A percentile compares a stretch with the other conserved stretches of the same genome.
phyloP scores from a whole-genome alignment of 1,140 invertebrate genomes.

The Drosophila paulistorum region DNA sequence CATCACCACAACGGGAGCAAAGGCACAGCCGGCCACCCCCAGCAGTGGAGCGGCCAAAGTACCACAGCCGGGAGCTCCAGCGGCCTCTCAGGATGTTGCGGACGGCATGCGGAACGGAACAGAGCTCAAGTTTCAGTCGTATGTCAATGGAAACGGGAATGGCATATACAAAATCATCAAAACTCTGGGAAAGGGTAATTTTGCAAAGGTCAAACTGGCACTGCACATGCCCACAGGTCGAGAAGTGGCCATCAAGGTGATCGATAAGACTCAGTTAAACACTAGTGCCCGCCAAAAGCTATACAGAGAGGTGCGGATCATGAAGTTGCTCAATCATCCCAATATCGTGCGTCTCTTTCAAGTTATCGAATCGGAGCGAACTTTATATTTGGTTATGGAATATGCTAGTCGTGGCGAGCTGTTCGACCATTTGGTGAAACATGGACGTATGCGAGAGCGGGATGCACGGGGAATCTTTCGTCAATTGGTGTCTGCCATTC shows the following conservation, averaged over 20 bases:
- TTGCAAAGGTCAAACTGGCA: slow-evolving; percentile 99
- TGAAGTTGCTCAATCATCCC: slow-evolving; percentile 99
- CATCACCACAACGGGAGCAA: slow-evolving; percentile 20
- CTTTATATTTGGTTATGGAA: slow-evolving; percentile 99
- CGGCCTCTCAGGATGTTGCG: slow-evolving; percentile 34
- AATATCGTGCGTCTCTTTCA: slow-evolving; percentile 99
- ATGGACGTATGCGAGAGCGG: slow-evolving; percentile 99
- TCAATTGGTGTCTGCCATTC: slow-evolving; percentile 99
- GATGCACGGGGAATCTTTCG: slow-evolving; percentile 99
- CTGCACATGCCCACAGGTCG: slow-evolving; percentile 99
- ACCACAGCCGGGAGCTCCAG: background rate
- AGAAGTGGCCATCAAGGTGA: slow-evolving; percentile 99
- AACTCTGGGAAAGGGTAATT: slow-evolving; percentile 99
- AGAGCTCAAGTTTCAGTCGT: slow-evolving; percentile 62
- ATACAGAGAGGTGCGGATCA: slow-evolving; percentile 96
- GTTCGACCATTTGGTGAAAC: slow-evolving; percentile 99
- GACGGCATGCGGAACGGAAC: slow-evolving; percentile 39
- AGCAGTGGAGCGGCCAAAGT: slow-evolving; percentile 6
- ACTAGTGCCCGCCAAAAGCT: slow-evolving; percentile 97
- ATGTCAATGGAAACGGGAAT: slow-evolving; percentile 64
- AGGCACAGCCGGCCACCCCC: slow-evolving; percentile 29
- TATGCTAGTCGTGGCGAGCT: slow-evolving; percentile 99
- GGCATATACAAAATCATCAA: slow-evolving; percentile 99
- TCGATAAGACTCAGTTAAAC: slow-evolving; percentile 99
- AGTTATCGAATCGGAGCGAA: slow-evolving; percentile 99